Evolutionary conservation across 2,888 invertebrate genomes (phyloP).

Genomic region (Leistus spinibarbis): DNA sequence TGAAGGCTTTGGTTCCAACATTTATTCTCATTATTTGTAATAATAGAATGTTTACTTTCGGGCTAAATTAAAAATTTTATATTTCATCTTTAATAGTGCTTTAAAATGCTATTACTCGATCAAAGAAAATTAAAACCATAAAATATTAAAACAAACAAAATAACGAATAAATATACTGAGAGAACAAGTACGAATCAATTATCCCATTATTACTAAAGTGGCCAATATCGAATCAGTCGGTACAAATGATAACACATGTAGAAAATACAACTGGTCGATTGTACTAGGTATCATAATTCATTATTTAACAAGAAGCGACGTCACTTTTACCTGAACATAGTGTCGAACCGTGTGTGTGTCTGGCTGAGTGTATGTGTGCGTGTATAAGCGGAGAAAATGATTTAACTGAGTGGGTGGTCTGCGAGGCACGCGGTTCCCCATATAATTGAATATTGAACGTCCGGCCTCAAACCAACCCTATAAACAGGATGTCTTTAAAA

Average conservation of each 20-base stretch:
- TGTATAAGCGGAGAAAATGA: slow-evolving; percentile 42
- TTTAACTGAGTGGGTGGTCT: slow-evolving; percentile 56
- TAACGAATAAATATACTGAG: not conserved
- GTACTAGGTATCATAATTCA: slow-evolving; percentile 44
- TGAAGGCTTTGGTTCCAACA: too few species aligned
- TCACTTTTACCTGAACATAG: slow-evolving; percentile 41
- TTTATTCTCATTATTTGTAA: too few species aligned
- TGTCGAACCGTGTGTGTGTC: slow-evolving; percentile 22
- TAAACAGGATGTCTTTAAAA: not conserved
- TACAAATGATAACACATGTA: not conserved
- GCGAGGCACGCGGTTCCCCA: slow-evolving; percentile 35
- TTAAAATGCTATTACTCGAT: too few species aligned
- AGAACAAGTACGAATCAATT: not conserved
- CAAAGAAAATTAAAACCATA: too few species aligned
- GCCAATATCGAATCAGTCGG: not conserved
- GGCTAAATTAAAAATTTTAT: too few species aligned
- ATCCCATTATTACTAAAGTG: not conserved
- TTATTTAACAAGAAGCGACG: slow-evolving; percentile 43
- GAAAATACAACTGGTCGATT: not conserved
- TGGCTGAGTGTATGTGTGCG: slow-evolving; percentile 39
- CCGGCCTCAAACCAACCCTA: slow-evolving; percentile 51
- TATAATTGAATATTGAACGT: slow-evolving; percentile 55
- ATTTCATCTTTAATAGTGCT: too few species aligned
- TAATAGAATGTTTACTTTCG: too few species aligned
- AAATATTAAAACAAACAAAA: not conserved